Conservation (phyloP, 2,797 vertebrate species). For the Danio jaintianensis region DNA sequence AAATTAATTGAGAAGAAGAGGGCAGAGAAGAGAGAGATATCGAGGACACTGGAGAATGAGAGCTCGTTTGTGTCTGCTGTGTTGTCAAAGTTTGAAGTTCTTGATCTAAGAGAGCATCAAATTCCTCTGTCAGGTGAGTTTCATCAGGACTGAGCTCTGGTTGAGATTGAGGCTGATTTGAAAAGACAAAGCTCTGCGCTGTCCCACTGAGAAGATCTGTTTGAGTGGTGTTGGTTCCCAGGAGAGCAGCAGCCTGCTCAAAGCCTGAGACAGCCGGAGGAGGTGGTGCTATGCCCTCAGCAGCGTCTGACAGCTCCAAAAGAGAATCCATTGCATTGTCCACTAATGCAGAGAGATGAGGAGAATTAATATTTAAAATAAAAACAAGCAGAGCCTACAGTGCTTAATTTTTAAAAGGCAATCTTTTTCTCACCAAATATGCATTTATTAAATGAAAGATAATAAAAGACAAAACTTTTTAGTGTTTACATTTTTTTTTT, state of each 20-base stretch:
- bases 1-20: constrained; percentile 47
- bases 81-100: constrained; percentile 77
- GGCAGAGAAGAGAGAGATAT: constrained; percentile 12
- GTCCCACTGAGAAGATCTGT: constrained; percentile 8
- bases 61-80: constrained; percentile 41
- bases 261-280: constrained; percentile 75
- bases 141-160: constrained; percentile 59
- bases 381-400: background rate
- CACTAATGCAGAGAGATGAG: constrained; percentile 75
- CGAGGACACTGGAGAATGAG: constrained; percentile 8
- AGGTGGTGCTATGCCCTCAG: constrained; percentile 72
- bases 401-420: too few species aligned
- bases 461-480: too few species aligned
- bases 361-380: background rate
- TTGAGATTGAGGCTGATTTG: constrained; percentile 43
- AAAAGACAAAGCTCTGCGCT: constrained; percentile 24
- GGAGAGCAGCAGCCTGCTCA: constrained; percentile 78
- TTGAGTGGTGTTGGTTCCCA: constrained; percentile 65
- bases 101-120: constrained; percentile 84
- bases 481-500: too few species aligned
- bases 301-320: constrained; percentile 89
- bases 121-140: constrained; percentile 77
- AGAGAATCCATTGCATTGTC: constrained; percentile 95
- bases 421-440: too few species aligned
- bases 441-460: too few species aligned